These are phyloP conservation scores for Cyclopterus lumpus DNA, from an alignment of 2,797 vertebrate species.

Conservation along the genomic window DNA sequence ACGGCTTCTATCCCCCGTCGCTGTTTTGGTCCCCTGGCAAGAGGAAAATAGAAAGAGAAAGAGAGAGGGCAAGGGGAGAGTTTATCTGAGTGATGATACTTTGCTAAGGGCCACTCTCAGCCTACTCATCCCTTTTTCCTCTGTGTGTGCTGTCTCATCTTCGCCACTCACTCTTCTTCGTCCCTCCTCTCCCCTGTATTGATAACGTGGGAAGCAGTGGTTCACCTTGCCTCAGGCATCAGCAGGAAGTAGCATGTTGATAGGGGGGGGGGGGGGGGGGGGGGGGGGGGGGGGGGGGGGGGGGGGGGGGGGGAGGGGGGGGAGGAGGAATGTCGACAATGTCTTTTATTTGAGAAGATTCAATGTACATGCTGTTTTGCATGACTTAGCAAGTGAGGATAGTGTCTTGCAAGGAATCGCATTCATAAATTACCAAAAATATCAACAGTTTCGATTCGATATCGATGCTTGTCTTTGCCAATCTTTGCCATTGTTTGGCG, in stretches of 20 bases:
- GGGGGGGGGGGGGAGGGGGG: constrained; percentile 5
- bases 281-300: constrained; percentile 15
- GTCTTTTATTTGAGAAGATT: not conserved
- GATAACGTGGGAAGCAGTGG: constrained; percentile 52
- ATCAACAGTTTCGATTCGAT: not conserved
- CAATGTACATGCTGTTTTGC: not conserved
- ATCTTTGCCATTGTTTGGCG: not conserved
- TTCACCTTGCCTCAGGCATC: constrained; percentile 38
- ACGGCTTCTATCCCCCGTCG: not conserved
- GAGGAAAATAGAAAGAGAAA: constrained; percentile 41
- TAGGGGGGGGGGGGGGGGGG: constrained; percentile 6
- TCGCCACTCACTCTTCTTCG: constrained; percentile 6
- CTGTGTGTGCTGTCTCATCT: constrained; percentile 22
- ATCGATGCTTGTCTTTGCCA: not conserved
- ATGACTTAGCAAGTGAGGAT: not conserved
- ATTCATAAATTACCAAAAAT: not conserved
- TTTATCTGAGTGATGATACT: constrained; percentile 60
- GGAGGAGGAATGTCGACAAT: not conserved
- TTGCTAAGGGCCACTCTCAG: constrained; percentile 51
- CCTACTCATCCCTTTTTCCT: constrained; percentile 19
- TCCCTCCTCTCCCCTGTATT: constrained; percentile 7
- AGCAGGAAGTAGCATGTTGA: constrained; percentile 57
- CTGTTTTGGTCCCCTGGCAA: constrained; percentile 44
- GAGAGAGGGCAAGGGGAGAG: constrained; percentile 29
- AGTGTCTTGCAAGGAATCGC: not conserved